Percentiles rank a stretch among this genome's conserved stretches.
phyloP scores from a whole-genome alignment of 2,113 vertebrate genomes.

The Dromaius novaehollandiae region DNA sequence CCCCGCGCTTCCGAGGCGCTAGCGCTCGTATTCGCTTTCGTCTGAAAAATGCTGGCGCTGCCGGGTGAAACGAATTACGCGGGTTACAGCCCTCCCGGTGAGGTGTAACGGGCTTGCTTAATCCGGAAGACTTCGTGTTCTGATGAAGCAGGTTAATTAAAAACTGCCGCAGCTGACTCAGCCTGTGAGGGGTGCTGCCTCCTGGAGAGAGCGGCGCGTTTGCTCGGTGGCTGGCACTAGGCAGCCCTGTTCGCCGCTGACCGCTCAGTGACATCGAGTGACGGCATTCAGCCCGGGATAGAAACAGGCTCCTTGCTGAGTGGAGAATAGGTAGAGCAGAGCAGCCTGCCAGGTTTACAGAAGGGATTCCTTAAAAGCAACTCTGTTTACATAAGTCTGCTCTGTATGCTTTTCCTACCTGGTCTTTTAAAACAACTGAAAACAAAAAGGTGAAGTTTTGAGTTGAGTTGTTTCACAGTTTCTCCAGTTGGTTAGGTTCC shows the following conservation, averaged over 20 bases:
- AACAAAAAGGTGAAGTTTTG: not conserved
- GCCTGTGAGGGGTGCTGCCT: not conserved
- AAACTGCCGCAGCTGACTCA: not conserved
- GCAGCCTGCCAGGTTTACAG: not conserved
- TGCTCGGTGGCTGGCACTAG: not conserved
- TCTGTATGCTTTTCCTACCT: not conserved
- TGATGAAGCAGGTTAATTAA: not conserved
- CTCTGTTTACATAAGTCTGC: not conserved
- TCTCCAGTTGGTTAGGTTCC: not conserved
- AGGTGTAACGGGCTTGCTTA: not conserved
- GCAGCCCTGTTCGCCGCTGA: not conserved
- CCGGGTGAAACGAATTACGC: not conserved
- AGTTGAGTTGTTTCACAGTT: not conserved
- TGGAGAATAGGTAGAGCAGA: not conserved
- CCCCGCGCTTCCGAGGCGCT: not conserved
- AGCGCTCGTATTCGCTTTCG: not conserved
- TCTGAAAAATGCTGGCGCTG: not conserved
- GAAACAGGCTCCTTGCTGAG: not conserved
- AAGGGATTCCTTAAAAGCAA: not conserved
- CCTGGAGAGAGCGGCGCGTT: fast-evolving
- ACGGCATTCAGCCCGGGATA: constrained; percentile 33
- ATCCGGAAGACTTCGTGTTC: not conserved
- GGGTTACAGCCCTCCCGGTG: not conserved
- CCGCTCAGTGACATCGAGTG: not conserved
- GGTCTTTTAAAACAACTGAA: not conserved